Evolutionary conservation across 2,888 invertebrate species (phyloP).

Genomic region (Tetrapedia diversipes): DNA sequence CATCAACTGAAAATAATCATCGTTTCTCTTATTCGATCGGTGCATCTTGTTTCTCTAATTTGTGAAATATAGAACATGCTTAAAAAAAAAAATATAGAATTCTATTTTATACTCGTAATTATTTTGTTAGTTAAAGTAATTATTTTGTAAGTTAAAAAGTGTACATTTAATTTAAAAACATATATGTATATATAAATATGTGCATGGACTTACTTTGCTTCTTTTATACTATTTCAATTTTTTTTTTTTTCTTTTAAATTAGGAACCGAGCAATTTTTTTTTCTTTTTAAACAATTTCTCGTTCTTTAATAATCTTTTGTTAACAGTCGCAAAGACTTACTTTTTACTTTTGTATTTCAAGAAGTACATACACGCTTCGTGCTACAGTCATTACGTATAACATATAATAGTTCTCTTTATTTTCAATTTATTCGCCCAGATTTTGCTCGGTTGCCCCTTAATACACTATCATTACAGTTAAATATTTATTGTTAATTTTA

Average conservation of each 20-base stretch:
- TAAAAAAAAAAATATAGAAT: neutral
- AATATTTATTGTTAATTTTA: conserved; percentile 6
- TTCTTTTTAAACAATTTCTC: too few relatives aligned
- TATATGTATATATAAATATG: too few relatives aligned
- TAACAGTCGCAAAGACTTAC: too few relatives aligned
- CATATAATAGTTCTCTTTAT: too few relatives aligned
- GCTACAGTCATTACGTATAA: too few relatives aligned
- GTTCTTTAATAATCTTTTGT: too few relatives aligned
- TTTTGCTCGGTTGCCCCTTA: neutral
- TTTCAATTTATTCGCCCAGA: neutral
- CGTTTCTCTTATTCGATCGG: too few relatives aligned
- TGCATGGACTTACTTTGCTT: neutral
- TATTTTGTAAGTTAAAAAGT: too few relatives aligned
- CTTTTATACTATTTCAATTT: neutral
- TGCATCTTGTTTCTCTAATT: neutral
- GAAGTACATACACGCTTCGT: neutral
- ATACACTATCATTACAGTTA: neutral
- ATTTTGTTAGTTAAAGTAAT: neutral
- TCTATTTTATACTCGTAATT: neutral
- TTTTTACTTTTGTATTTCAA: neutral
- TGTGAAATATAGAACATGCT: neutral
- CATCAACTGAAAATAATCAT: neutral
- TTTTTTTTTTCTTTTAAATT: neutral
- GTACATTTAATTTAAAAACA: neutral
- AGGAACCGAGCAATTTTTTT: neutral